Base-by-base conservation (phyloP, 2,113 vertebrate species). In the Hippocampus barbouri region DNA sequence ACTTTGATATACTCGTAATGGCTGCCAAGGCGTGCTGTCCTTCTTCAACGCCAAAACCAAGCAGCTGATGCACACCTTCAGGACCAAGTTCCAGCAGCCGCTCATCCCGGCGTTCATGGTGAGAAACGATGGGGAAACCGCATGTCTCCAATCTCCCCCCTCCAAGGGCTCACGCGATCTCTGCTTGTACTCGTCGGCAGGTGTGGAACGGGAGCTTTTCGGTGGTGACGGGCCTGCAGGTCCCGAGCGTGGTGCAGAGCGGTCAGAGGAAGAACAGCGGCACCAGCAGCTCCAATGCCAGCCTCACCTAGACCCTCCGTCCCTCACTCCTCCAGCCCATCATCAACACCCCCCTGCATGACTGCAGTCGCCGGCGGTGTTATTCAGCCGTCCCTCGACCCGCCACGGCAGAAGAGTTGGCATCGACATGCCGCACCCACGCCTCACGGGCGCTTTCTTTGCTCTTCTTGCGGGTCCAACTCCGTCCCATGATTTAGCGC, bases 141-240 rank as follows among this genome's bases (percentile, higher is more conserved):
- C 3, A 2, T 15, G 23, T 1, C 14, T 68, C 10, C 20, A 23
- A 41, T 9, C 0, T 40, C 0, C 34, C 49, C 11, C 11, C 1
- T 0, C 41, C 1, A 21, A 21, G n/a, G 20, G 18, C 40, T 45
- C 5, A 40, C 23, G 9, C 5, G 14, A 18, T 60, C 18, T 66
- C 56, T n/a, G 16, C 78, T 30, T 57, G 10, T 23, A 25, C n/a
- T 14, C 11, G 53, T 61, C 78, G 70, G 16, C 85, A 97, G 97
- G 97, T 98, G 67, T 98, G 97, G 97, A 98, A 97, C 0, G 97
- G 97, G 57, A 96, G 91, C 80, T 98, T 98, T 86, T 94, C 96
- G 0, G 94, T 97, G 57, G 92, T 93, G 1, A 95, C 94, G 0
- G 97, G 97, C 8, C 77, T 98, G 69, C 97, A 98, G 92, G 96